phyloP scores from a whole-genome alignment of 2,797 vertebrate species.

The Pseudotriccus pelzelni region DNA sequence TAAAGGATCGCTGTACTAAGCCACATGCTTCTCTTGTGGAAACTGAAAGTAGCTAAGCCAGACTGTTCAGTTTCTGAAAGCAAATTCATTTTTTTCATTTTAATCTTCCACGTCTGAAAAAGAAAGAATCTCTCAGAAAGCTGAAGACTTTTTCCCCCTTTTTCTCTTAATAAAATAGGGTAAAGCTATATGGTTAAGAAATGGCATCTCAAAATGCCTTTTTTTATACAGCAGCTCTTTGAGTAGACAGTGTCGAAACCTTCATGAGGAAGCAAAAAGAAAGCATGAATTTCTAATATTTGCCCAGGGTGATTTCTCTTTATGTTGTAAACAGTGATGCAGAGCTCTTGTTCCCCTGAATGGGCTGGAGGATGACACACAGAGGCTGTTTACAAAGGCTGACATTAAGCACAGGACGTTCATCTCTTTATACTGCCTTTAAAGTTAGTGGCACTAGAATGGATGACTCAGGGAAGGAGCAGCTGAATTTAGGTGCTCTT shows the following conservation, averaged over 20 bases:
- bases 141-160: neutral
- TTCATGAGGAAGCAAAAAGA: neutral
- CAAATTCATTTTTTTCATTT: neutral
- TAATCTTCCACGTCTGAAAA: neutral
- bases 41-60: neutral
- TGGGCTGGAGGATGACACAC: neutral
- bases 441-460: neutral
- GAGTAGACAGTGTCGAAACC: neutral
- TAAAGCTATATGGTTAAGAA: neutral
- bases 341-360: neutral
- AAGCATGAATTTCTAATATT: neutral
- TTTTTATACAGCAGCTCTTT: neutral
- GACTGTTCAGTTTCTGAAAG: neutral
- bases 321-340: neutral
- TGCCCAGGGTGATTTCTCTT: neutral
- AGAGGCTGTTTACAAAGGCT: neutral
- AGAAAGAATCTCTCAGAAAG: neutral
- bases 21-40: neutral
- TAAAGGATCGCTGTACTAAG: neutral
- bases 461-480: neutral
- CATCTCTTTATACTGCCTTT: neutral
- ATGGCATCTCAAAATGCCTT: neutral
- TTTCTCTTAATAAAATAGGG: neutral
- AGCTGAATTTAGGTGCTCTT: neutral
- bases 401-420: neutral